Evolutionary conservation across 2,888 invertebrate genomes (phyloP), one percentile per base, ranked within the genome.

Genomic region (Scaeva pyrastri): DNA sequence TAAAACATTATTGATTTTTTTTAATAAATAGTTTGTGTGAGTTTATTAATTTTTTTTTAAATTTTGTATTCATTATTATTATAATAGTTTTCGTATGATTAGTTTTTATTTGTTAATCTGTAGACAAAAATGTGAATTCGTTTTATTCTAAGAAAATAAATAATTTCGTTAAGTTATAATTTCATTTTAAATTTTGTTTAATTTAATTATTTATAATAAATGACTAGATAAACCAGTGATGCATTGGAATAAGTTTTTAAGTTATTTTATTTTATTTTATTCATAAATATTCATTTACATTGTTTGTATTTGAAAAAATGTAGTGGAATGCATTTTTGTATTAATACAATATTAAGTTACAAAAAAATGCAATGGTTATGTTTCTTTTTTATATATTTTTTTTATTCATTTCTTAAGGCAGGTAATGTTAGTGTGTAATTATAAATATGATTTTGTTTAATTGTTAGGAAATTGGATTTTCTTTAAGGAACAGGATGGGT

Each of bases 221-320:
- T 82, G 86, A 86, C 86, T 86, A 86, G 86, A 86, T 78, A 78
- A 77, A 76, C 66, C 80, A 85, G 84, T 75, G 43, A 66, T 77
- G 62, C 55, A 62, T 36, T 23, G 68, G 19, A 77, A 74, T 70
- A 41, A 50, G 12, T 23, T 76, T 45, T 55, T 48, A 45, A 16
- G 19, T 31, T 7, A 31, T 5, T 31, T 31, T 31, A 14, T 50
- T 73, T 14, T 64, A 6, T 55, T 48, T 56, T 36, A 48, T 64
- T 50, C n/a, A 36, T 48, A 39, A 6, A 48, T 62, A 19, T n/a
- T 14, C 19, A 36, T 11, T 36, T 50, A 16, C 26, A 36, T 52
- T 26, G 41, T 4, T 56, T 75, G 43, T 50, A 66, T 45, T 36
- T 45, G 7, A 66, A n/a, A n/a, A n/a, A 36, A 62, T 62, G 1